These are phyloP conservation scores for Bombus cullumanus DNA, from an alignment of 1,140 invertebrate genomes.

Conservation along the genomic window DNA sequence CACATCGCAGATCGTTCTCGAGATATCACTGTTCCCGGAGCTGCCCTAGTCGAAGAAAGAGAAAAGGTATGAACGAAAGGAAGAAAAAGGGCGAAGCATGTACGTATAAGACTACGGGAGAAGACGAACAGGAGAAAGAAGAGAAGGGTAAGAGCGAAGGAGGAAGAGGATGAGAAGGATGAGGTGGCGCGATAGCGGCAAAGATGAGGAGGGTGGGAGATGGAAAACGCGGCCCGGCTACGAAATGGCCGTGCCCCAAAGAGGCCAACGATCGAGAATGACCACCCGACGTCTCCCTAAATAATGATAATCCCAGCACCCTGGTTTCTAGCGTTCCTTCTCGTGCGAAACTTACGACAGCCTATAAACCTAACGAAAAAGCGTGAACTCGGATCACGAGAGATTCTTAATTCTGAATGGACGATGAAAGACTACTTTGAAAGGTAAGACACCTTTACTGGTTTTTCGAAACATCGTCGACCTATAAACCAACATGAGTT, in stretches of 20 bases:
- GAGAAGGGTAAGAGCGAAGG: constrained; percentile 19
- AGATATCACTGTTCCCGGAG: constrained; percentile 51
- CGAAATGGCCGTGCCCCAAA: constrained; percentile 44
- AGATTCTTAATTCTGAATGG: background rate
- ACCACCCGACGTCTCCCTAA: constrained; percentile 49
- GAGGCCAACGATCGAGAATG: constrained; percentile 62
- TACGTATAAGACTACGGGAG: constrained; percentile 49
- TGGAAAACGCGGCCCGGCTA: constrained; percentile 46
- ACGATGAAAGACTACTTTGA: background rate
- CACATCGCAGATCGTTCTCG: constrained; percentile 42
- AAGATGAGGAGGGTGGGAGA: constrained; percentile 43
- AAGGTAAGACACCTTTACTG: background rate
- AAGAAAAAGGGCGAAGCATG: constrained; percentile 39
- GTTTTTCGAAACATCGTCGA: background rate
- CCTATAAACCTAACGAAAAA: background rate
- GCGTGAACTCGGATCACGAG: too few species aligned
- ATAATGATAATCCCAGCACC: constrained; percentile 37
- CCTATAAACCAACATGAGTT: too few species aligned
- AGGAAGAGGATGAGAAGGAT: constrained; percentile 26
- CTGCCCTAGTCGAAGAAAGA: constrained; percentile 33
- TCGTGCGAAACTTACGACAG: background rate
- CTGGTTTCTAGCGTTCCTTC: constrained; percentile 35
- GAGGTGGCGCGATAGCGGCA: constrained; percentile 37
- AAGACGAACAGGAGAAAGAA: constrained; percentile 36
- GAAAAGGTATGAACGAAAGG: constrained; percentile 14